Percentiles rank a stretch among this genome's conserved stretches.
Evolutionary conservation across 2,113 vertebrate genomes (phyloP).

Genomic region (Rhegmatorhina hoffmannsi): DNA sequence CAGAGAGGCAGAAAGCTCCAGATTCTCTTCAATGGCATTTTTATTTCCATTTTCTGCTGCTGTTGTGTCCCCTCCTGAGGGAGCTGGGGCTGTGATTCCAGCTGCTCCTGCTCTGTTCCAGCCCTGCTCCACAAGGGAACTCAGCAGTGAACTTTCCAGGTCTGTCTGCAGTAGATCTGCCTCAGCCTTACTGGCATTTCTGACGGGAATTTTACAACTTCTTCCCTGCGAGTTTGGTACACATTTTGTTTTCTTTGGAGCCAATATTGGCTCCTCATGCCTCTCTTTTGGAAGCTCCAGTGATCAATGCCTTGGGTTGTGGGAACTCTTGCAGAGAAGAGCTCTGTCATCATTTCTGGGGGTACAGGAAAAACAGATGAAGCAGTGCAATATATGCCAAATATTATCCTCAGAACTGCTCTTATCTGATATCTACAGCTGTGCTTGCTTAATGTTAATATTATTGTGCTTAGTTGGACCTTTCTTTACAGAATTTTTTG

Average conservation of each 20-base stretch:
- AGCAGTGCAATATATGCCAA: conserved; percentile 24
- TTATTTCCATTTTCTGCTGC: background rate
- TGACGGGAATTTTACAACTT: conserved; percentile 45
- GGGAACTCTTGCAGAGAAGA: conserved; percentile 57
- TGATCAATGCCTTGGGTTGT: conserved; percentile 66
- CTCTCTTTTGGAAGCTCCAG: conserved; percentile 44
- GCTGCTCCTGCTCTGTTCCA: background rate
- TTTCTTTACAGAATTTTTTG: background rate
- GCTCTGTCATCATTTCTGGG: conserved; percentile 59
- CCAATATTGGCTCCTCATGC: conserved; percentile 17
- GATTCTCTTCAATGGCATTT: background rate
- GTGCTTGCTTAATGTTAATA: conserved; percentile 45
- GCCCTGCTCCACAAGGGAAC: background rate
- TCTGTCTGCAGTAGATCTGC: conserved; percentile 34
- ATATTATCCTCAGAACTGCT: conserved; percentile 21
- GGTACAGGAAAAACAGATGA: conserved; percentile 60
- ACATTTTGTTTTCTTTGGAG: conserved; percentile 58
- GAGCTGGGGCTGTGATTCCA: background rate
- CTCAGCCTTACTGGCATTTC: conserved; percentile 49
- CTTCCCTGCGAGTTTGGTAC: conserved; percentile 29
- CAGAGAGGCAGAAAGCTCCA: background rate
- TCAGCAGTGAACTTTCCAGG: conserved; percentile 15
- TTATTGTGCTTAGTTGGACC: conserved; percentile 54
- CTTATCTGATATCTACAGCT: conserved; percentile 68
- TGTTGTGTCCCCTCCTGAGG: background rate